Percentiles rank a stretch among this genome's conserved stretches.
These are phyloP conservation scores for Microtus montanus DNA, from an alignment of 2,113 vertebrate species.

Conservation along the genomic window DNA sequence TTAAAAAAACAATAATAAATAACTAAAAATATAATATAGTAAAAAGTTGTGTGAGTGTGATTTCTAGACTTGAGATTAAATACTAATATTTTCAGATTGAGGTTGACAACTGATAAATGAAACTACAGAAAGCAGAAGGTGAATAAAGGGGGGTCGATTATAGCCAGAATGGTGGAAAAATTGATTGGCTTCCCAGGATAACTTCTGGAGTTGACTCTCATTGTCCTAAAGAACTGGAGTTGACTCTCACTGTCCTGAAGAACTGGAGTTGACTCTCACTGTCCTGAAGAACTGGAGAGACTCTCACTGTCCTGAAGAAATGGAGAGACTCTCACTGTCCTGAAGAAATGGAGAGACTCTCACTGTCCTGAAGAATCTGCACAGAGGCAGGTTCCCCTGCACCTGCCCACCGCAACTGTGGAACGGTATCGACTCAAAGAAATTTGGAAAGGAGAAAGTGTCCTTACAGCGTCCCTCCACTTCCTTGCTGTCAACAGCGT, in stretches of 20 bases:
- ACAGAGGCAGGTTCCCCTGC: too few species aligned
- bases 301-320: too few species aligned
- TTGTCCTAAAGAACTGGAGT: not conserved
- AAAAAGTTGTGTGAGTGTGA: not conserved
- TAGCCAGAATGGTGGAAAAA: not conserved
- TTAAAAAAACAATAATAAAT: not conserved
- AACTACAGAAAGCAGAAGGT: not conserved
- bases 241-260: not conserved
- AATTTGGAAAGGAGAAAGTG: not conserved
- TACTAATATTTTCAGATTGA: not conserved
- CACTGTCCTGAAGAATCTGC: not conserved
- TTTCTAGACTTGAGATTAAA: not conserved
- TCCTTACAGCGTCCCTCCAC: not conserved
- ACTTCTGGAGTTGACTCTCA: not conserved
- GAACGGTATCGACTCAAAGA: not conserved
- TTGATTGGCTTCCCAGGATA: not conserved
- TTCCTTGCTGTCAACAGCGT: not conserved
- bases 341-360: not conserved
- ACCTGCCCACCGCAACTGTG: not conserved
- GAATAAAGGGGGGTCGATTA: not conserved
- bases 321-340: too few species aligned
- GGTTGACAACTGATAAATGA: not conserved
- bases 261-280: not conserved
- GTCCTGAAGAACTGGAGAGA: too few species aligned
- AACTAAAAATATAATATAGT: not conserved